Base-by-base conservation (phyloP, 2,113 vertebrate genomes). In the Solenodon paradoxus region DNA sequence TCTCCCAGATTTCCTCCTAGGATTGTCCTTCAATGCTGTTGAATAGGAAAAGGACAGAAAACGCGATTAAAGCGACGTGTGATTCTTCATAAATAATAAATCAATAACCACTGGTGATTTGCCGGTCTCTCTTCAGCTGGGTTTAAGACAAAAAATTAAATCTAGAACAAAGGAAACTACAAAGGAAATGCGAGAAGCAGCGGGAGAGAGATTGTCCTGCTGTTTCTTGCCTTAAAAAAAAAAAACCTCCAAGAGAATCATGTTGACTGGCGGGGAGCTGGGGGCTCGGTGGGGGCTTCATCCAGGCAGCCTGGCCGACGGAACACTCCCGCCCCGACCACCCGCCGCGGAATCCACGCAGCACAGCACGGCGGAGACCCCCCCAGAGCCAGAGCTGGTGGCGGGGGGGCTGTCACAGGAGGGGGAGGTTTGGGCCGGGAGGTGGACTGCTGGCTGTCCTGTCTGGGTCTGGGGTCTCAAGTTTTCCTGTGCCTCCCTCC, bases 31-130 rank as follows among this genome's bases (percentile, higher is more conserved):
- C 84, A 81, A 35, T 1, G 12, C 0, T 59, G 72, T 40, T 66
- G 95, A n/a, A 24, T 1, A 51, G 42, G 28, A 3, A 35, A 57
- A 71, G 35, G 45, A 84, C 87, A 92, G 95, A 53, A 91, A 24
- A 55, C 2, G 20, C 77, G 74, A 96, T 96, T 88, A 96, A 85
- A 97, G 95, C 77, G 0, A 75, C 4, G 38, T 42, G 28, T 55
- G 89, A 89, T 59, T 72, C 12, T 1, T 80, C 96, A 97, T 97
- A 94, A 97, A 97, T 97, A 93, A 92, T 88, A 95, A 95, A 92
- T 83, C 0, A 7, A 80, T 94, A 92, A n/a, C 85, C 71, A 28
- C 15, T 11, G 32, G 17, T 10, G 92, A 68, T 38, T 81, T 47
- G 28, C 78, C 88, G 85, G 5, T 49, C 88, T 74, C 95, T 79